Percentiles rank a stretch among this genome's conserved stretches.
phyloP scores from a whole-genome alignment of 1,140 invertebrate species.

The Drosophila suzukii region DNA sequence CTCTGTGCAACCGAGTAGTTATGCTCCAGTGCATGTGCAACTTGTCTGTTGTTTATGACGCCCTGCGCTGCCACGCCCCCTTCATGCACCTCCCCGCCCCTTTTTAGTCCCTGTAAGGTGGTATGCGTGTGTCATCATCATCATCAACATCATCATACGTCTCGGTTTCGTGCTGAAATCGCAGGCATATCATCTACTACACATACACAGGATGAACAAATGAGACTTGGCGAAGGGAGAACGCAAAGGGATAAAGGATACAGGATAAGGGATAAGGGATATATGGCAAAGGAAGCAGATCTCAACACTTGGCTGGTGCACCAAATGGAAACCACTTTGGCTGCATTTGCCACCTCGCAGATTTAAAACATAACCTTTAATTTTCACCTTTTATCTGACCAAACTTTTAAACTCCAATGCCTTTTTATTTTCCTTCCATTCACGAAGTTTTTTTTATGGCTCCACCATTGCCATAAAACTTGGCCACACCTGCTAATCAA shows the following conservation, averaged over 20 bases:
- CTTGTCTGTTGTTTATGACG: slow-evolving; percentile 82
- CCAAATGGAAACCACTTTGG: slow-evolving; percentile 43
- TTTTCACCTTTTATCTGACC: slow-evolving; percentile 12
- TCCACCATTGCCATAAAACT: slow-evolving; percentile 18
- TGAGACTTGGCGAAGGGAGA: slow-evolving; percentile 5
- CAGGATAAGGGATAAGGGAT: slow-evolving; percentile 2
- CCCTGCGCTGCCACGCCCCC: slow-evolving; percentile 29
- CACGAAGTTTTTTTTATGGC: slow-evolving; percentile 4
- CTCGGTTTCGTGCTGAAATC: slow-evolving; percentile 74
- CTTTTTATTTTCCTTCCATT: not conserved
- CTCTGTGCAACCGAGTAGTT: slow-evolving; percentile 59
- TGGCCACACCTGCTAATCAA: slow-evolving; percentile 4
- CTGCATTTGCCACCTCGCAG: slow-evolving; percentile 11
- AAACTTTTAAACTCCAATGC: not conserved
- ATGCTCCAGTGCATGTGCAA: slow-evolving; percentile 77
- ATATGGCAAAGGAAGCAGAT: slow-evolving; percentile 17
- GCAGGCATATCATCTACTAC: slow-evolving; percentile 70
- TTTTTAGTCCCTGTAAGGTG: slow-evolving; percentile 16
- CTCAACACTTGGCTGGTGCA: slow-evolving; percentile 36
- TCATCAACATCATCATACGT: slow-evolving; percentile 82
- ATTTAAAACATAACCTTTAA: slow-evolving; percentile 30
- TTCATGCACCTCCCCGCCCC: not conserved
- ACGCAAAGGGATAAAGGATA: slow-evolving; percentile 1
- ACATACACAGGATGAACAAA: slow-evolving; percentile 42
- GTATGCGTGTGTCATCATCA: slow-evolving; percentile 46